A percentile compares a stretch with the other conserved stretches of the same genome.
These are phyloP conservation scores for Hemitrygon akajei DNA, from an alignment of 2,797 vertebrate genomes.

Conservation along the genomic window DNA sequence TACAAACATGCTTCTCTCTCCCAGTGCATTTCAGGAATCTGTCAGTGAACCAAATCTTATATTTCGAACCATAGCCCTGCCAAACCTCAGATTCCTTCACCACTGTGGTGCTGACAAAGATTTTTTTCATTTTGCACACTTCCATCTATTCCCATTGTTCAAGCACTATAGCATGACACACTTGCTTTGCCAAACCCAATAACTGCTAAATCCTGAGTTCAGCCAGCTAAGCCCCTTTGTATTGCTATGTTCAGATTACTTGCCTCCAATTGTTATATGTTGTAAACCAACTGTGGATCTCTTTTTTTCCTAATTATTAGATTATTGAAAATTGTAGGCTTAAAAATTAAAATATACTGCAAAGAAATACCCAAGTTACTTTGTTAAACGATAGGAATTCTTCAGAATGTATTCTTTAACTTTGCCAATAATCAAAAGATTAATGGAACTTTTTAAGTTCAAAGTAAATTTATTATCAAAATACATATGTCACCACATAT, in stretches of 20 bases:
- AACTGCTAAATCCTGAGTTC: not conserved
- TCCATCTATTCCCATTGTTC: not conserved
- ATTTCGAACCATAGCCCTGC: not conserved
- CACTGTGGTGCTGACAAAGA: not conserved
- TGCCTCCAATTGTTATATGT: not conserved
- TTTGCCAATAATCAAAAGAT: too few species aligned
- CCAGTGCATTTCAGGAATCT: not conserved
- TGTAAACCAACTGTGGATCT: not conserved
- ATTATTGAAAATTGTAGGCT: not conserved
- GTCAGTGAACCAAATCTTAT: constrained; percentile 4
- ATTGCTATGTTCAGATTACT: not conserved
- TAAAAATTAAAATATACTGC: not conserved
- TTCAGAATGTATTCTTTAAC: not conserved
- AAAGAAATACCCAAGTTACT: not conserved
- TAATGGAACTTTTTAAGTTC: too few species aligned
- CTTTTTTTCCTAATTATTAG: not conserved
- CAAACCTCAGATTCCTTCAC: not conserved
- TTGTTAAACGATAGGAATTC: not conserved
- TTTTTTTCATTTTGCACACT: not conserved
- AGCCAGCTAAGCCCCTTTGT: not conserved
- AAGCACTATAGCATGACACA: not conserved
- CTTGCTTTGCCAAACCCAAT: not conserved
- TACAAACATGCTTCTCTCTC: not conserved
- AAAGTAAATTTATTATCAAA: too few species aligned
- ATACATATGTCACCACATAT: too few species aligned